A percentile compares a stretch with the other conserved stretches of the same genome.
These are phyloP conservation scores for Eriocheir sinensis DNA, from an alignment of 1,140 invertebrate species.

Conservation along the genomic window DNA sequence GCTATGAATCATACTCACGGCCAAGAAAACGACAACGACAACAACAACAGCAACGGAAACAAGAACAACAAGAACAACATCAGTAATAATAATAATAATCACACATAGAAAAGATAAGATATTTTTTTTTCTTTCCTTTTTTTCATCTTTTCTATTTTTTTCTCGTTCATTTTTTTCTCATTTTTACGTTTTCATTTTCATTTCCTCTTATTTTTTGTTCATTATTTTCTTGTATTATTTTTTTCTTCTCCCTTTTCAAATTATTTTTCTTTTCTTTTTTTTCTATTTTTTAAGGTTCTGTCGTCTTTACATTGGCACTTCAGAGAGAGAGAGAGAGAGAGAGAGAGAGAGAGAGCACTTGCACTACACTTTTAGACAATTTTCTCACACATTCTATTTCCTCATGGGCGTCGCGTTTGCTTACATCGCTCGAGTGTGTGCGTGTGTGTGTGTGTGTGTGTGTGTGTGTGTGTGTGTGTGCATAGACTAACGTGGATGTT, in stretches of 20 bases:
- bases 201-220: too few relatives aligned
- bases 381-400: too few relatives aligned
- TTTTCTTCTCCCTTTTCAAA: too few relatives aligned
- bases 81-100: slow-evolving; percentile 18
- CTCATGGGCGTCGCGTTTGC: neutral
- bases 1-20: neutral
- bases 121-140: neutral
- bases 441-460: slow-evolving; percentile 26
- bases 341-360: too few relatives aligned
- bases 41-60: slow-evolving; percentile 10
- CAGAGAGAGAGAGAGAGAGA: too few relatives aligned
- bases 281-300: too few relatives aligned
- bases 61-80: neutral
- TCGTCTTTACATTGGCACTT: too few relatives aligned
- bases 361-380: too few relatives aligned
- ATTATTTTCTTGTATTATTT: too few relatives aligned
- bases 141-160: neutral
- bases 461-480: slow-evolving; percentile 31
- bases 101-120: neutral
- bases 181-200: too few relatives aligned
- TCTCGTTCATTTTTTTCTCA: neutral
- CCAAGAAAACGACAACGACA: neutral
- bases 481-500: neutral
- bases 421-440: neutral
- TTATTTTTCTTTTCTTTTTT: too few relatives aligned